phyloP scores from a whole-genome alignment of 2,113 vertebrate species.

The Burhinus bistriatus region DNA sequence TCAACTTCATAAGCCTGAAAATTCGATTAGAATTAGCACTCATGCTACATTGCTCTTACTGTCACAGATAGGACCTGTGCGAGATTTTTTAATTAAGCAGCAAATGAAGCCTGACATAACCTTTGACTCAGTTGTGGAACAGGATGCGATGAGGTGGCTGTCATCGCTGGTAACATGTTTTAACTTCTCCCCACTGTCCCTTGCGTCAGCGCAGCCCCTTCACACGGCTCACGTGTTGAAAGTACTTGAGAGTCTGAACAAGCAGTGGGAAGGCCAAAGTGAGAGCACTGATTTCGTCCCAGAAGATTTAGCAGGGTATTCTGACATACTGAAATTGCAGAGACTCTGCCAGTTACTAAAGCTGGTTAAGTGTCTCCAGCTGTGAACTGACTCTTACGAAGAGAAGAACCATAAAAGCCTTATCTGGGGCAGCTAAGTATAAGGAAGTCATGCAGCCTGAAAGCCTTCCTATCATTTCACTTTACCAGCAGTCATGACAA shows the following conservation, averaged over 20 bases:
- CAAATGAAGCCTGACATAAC: constrained; percentile 51
- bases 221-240: accelerated
- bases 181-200: neutral
- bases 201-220: neutral
- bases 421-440: neutral
- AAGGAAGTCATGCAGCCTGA: neutral
- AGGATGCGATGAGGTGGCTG: neutral
- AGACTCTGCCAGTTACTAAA: neutral
- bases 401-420: neutral
- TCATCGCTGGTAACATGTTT: neutral
- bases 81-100: constrained; percentile 57
- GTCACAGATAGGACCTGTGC: constrained; percentile 19
- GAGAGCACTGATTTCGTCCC: neutral
- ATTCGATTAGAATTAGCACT: constrained; percentile 50
- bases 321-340: neutral
- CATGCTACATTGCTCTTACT: constrained; percentile 31
- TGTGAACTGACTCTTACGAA: neutral
- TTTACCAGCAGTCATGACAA: neutral
- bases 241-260: neutral
- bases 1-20: constrained; percentile 37
- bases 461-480: neutral
- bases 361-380: constrained; percentile 8
- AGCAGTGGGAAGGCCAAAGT: neutral
- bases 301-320: neutral
- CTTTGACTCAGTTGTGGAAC: constrained; percentile 1